Conservation (phyloP, 2,888 invertebrate genomes). For the Zonitis immaculata region DNA sequence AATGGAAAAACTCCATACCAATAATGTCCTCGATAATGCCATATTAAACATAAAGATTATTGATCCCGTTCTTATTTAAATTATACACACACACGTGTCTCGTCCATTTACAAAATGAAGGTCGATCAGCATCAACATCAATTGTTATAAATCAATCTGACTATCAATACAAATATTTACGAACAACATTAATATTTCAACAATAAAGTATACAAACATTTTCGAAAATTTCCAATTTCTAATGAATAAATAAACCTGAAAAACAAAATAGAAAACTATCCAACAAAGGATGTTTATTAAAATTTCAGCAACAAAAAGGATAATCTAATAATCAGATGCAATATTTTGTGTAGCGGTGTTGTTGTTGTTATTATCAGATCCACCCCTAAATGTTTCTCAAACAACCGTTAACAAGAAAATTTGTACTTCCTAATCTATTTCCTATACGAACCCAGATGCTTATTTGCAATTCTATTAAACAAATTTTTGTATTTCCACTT, state of each 20-base stretch:
- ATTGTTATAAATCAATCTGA: too few species aligned
- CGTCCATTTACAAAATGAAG: conserved; percentile 17
- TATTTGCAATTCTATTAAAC: neutral
- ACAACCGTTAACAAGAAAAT: neutral
- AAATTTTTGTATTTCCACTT: neutral
- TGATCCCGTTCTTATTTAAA: conserved; percentile 2
- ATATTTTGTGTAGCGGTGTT: neutral
- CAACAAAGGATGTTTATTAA: too few species aligned
- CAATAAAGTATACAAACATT: too few species aligned
- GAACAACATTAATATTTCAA: too few species aligned
- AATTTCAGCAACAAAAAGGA: too few species aligned
- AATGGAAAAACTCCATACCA: too few species aligned
- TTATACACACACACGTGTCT: conserved; percentile 14
- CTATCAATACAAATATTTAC: too few species aligned
- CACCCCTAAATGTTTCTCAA: neutral
- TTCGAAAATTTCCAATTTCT: too few species aligned
- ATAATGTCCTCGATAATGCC: too few species aligned
- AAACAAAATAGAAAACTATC: too few species aligned
- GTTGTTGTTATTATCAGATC: neutral
- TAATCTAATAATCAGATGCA: too few species aligned
- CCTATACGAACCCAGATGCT: neutral
- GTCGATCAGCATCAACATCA: conserved; percentile 8
- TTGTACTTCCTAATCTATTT: neutral
- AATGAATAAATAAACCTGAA: too few species aligned
- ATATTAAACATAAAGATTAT: neutral